Percentiles rank a stretch among this genome's conserved stretches.
phyloP scores from a whole-genome alignment of 2,888 invertebrate genomes.

The Andrena praecox region DNA sequence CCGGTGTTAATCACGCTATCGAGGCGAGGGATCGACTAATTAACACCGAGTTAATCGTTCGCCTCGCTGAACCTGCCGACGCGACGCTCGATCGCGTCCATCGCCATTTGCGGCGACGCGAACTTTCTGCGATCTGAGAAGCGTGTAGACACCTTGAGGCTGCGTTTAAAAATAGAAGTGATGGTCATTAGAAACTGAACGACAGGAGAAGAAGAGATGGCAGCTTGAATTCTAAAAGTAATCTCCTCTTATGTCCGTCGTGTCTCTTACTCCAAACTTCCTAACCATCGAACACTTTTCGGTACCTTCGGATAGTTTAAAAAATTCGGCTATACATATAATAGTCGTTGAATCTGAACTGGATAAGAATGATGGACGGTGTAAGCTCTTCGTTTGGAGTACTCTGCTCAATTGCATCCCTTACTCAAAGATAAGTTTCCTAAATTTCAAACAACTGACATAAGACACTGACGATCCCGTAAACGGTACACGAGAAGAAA shows the following conservation, averaged over 20 bases:
- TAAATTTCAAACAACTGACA: background rate
- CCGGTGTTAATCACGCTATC: constrained; percentile 70
- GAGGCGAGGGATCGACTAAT: constrained; percentile 68
- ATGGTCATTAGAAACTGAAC: background rate
- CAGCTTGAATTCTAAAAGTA: too few species aligned
- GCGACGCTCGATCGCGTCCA: constrained; percentile 22
- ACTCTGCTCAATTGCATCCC: background rate
- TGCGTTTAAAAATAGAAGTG: too few species aligned
- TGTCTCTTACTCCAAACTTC: too few species aligned
- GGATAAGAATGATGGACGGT: background rate
- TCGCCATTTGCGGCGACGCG: constrained; percentile 7
- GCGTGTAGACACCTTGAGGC: background rate
- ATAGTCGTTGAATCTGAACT: background rate
- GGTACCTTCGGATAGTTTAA: too few species aligned
- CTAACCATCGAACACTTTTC: too few species aligned
- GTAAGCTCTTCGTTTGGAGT: background rate
- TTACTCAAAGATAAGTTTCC: background rate
- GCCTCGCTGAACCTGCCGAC: constrained; percentile 24
- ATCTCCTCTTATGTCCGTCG: too few species aligned
- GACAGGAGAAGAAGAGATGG: too few species aligned
- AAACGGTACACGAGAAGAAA: background rate
- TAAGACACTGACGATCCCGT: background rate
- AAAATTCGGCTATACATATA: background rate
- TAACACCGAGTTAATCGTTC: constrained; percentile 68
- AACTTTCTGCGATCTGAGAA: background rate